These are phyloP conservation scores for Torymus texanus DNA, from an alignment of 2,888 invertebrate species.

Conservation along the genomic window DNA sequence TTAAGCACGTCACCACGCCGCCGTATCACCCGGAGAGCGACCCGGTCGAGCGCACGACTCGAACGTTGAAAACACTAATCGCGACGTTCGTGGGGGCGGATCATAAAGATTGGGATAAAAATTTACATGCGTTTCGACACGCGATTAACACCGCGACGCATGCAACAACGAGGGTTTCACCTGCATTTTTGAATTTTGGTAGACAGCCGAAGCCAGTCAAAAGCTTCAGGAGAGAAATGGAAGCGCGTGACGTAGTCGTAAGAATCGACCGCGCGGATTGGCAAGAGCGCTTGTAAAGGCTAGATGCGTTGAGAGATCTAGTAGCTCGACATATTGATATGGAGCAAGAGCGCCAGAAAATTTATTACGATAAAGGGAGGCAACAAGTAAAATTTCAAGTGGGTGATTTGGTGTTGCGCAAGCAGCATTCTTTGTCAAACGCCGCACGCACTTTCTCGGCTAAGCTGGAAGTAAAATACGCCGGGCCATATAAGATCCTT, in stretches of 20 bases:
- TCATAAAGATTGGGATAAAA: slow-evolving; percentile 14
- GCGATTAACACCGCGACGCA: slow-evolving; percentile 19
- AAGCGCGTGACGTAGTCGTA: neutral
- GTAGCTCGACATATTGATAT: too few relatives aligned
- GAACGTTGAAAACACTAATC: slow-evolving; percentile 19
- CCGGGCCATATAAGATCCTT: too few relatives aligned
- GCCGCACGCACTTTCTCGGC: too few relatives aligned
- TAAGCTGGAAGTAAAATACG: too few relatives aligned
- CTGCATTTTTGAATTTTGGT: slow-evolving; percentile 12
- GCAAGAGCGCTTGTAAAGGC: neutral
- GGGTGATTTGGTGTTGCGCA: too few relatives aligned
- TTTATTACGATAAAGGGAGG: too few relatives aligned
- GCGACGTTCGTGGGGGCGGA: slow-evolving; percentile 8
- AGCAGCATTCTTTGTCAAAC: too few relatives aligned
- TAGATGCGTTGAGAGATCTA: neutral
- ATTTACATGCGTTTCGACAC: slow-evolving; percentile 21
- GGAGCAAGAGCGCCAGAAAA: too few relatives aligned
- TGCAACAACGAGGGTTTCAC: neutral
- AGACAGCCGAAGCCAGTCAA: slow-evolving; percentile 15
- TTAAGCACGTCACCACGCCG: too few relatives aligned
- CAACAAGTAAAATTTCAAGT: too few relatives aligned
- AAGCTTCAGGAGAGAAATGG: slow-evolving; percentile 24
- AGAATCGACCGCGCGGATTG: too few relatives aligned
- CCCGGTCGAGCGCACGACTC: neutral
- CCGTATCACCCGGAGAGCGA: neutral